Evolutionary conservation across 2,888 invertebrate genomes (phyloP).

Genomic region (Trissolcus japonicus): DNA sequence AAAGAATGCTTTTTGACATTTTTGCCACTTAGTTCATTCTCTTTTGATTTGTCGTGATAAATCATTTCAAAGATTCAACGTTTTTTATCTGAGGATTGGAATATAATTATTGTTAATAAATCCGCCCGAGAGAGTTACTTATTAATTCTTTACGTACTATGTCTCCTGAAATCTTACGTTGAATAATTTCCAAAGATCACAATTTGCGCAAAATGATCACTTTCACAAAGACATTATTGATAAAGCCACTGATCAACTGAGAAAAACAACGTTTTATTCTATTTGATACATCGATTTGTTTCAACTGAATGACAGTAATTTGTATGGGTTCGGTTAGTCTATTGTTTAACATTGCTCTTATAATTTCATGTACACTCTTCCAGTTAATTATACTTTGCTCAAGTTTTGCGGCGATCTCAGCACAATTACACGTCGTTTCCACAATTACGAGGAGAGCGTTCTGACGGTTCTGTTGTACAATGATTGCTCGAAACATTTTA

Average conservation of each 20-base stretch:
- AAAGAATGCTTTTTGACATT: not conserved
- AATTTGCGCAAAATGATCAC: conserved; percentile 67
- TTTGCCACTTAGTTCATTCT: not conserved
- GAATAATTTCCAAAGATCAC: conserved; percentile 61
- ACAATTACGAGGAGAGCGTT: conserved; percentile 33
- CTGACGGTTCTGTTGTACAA: conserved; percentile 13
- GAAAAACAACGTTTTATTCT: conserved; percentile 50
- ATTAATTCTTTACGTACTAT: conserved; percentile 58
- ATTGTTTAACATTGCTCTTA: conserved; percentile 7
- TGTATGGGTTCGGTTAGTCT: conserved; percentile 12
- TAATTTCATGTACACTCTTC: not conserved
- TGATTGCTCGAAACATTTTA: conserved; percentile 17
- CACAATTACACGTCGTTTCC: conserved; percentile 29
- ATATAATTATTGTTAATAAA: not conserved
- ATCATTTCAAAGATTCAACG: too few relatives aligned
- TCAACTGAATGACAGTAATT: conserved; percentile 32
- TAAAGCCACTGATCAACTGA: conserved; percentile 65
- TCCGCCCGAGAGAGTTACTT: conserved; percentile 2
- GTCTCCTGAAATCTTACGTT: conserved; percentile 52
- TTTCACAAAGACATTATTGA: conserved; percentile 67
- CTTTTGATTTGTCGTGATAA: too few relatives aligned
- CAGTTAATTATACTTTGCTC: conserved; percentile 12
- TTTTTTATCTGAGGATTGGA: not conserved
- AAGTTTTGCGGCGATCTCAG: conserved; percentile 21
- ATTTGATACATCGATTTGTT: conserved; percentile 44